phyloP scores from a whole-genome alignment of 23 tunicate species.

The Trididemnum miniatum region DNA sequence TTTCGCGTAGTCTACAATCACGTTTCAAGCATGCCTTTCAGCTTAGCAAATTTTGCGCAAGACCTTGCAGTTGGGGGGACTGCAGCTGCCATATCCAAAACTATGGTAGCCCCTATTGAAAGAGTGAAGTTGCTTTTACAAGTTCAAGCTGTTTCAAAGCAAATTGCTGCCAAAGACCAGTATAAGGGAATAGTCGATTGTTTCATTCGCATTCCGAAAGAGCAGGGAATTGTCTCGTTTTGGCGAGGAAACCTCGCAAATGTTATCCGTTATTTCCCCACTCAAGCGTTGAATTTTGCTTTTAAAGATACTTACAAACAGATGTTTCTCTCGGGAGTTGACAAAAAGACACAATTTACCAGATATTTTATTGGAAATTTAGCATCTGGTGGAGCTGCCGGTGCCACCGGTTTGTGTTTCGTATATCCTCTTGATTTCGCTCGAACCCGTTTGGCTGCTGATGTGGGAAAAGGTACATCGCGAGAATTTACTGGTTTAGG shows the following conservation, averaged over 20 bases:
- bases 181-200: slow-evolving; percentile 93
- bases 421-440: slow-evolving; percentile 97
- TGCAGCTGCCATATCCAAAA: slow-evolving; percentile 95
- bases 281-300: slow-evolving; percentile 97
- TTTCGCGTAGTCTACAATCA: too few relatives aligned
- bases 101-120: slow-evolving; percentile 95
- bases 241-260: slow-evolving; percentile 99
- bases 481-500: slow-evolving; percentile 38
- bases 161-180: slow-evolving; percentile 52
- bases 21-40: slow-evolving; percentile 65
- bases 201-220: slow-evolving; percentile 71
- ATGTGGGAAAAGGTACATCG: slow-evolving; percentile 66
- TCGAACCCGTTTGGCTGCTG: slow-evolving; percentile 94
- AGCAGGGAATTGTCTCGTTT: slow-evolving; percentile 82
- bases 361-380: slow-evolving; percentile 89
- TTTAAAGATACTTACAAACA: slow-evolving; percentile 96
- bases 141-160: slow-evolving; percentile 78
- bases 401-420: slow-evolving; percentile 90
- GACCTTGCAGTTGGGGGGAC: slow-evolving; percentile 94
- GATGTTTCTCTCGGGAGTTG: slow-evolving; percentile 79
- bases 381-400: slow-evolving; percentile 99
- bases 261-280: slow-evolving; percentile 96
- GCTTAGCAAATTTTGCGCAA: slow-evolving; percentile 62
- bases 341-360: slow-evolving; percentile 80
- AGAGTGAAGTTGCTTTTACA: slow-evolving; percentile 92